These are phyloP conservation scores for Nephrocerus scutellatus DNA, from an alignment of 2,888 invertebrate species.

Conservation along the genomic window DNA sequence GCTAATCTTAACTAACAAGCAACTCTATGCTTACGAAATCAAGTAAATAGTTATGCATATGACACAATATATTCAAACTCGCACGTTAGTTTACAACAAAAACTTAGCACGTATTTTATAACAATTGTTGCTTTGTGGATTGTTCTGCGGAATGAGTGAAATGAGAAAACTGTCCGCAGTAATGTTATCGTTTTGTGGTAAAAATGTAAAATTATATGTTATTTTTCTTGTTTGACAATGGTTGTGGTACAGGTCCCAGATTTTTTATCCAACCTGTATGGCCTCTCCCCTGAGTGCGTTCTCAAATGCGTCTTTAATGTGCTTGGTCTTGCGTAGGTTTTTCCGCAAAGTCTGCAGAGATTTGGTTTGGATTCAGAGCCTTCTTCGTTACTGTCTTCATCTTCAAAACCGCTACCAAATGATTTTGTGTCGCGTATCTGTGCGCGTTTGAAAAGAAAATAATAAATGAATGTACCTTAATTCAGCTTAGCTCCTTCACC, in stretches of 20 bases:
- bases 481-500: no score
- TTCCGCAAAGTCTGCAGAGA: slow-evolving; percentile 90
- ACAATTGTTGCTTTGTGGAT: no score
- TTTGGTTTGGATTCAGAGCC: slow-evolving; percentile 67
- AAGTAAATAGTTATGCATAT: no score
- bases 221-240: background rate
- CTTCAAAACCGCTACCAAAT: slow-evolving; percentile 52
- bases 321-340: slow-evolving; percentile 93
- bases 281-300: slow-evolving; percentile 91
- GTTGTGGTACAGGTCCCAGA: background rate
- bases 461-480: no score
- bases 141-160: no score
- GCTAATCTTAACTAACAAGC: no score
- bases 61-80: no score
- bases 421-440: slow-evolving; percentile 32
- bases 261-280: slow-evolving; percentile 36
- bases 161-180: no score
- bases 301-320: slow-evolving; percentile 95
- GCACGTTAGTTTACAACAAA: no score
- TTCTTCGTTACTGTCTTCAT: slow-evolving; percentile 56
- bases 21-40: no score
- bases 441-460: background rate
- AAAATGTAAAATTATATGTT: background rate
- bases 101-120: no score
- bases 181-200: no score